A percentile compares a stretch with the other conserved stretches of the same genome.
Evolutionary conservation across 2,797 vertebrate genomes (phyloP).

Genomic region (Falco biarmicus): DNA sequence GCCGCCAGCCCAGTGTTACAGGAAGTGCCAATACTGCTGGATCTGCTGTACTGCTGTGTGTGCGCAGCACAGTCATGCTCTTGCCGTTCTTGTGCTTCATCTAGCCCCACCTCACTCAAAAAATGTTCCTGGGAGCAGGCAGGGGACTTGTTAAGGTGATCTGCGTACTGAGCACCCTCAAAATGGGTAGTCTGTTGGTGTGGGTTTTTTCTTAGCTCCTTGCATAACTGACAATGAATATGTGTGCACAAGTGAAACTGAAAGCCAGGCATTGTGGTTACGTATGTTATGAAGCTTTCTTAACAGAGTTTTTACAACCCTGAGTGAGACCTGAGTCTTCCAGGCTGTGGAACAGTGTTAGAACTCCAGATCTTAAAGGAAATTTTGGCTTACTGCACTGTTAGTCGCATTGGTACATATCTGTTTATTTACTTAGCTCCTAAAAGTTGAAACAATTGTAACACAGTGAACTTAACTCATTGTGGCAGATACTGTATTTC

Average conservation of each 20-base stretch:
- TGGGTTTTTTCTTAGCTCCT: neutral
- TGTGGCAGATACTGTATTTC: neutral
- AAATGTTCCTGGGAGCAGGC: neutral
- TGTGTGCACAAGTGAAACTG: neutral
- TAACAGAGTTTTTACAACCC: neutral
- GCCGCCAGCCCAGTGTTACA: neutral
- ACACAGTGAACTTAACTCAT: rapidly evolving
- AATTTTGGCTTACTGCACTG: neutral
- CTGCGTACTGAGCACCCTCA: neutral
- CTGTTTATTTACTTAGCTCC: neutral
- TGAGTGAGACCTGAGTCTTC: neutral
- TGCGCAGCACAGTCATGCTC: neutral
- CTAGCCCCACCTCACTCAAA: neutral
- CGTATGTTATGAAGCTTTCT: neutral
- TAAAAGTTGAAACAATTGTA: neutral
- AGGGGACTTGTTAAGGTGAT: neutral
- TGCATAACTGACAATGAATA: neutral
- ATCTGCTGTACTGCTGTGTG: rapidly evolving
- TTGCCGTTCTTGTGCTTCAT: neutral
- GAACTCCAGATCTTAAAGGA: neutral
- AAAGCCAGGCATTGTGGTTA: neutral
- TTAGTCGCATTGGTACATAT: neutral
- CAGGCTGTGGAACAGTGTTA: rapidly evolving
- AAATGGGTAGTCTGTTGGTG: neutral
- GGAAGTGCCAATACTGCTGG: neutral